Conservation (phyloP, 2,888 invertebrate genomes). For the Nemapogon koenigi region DNA sequence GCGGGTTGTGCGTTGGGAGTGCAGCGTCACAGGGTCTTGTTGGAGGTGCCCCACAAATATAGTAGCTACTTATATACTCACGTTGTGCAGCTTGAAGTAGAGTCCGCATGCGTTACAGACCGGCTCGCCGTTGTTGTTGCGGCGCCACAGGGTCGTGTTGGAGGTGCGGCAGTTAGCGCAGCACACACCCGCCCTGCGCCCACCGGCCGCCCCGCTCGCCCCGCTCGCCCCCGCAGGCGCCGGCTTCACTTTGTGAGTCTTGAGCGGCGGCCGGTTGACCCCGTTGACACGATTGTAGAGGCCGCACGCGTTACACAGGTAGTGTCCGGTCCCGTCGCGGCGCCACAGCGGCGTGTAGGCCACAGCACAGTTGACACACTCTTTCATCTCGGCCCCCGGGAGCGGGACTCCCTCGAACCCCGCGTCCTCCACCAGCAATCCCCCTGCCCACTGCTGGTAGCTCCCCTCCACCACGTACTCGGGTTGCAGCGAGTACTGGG, state of each 20-base stretch:
- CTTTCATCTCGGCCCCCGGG: conserved; percentile 74
- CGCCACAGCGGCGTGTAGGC: conserved; percentile 92
- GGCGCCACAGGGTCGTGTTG: conserved; percentile 94
- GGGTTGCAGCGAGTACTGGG: conserved; percentile 15
- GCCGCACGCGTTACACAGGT: conserved; percentile 99
- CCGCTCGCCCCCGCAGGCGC: conserved; percentile 58
- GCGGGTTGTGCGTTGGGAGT: too few relatives aligned
- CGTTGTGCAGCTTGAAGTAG: conserved; percentile 87
- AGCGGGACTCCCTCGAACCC: too few relatives aligned
- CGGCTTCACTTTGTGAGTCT: conserved; percentile 71
- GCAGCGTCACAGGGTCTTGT: too few relatives aligned
- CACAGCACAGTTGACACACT: conserved; percentile 95
- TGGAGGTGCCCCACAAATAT: too few relatives aligned
- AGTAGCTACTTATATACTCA: too few relatives aligned
- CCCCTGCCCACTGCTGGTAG: conserved; percentile 26
- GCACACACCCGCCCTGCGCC: conserved; percentile 76
- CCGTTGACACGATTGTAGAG: conserved; percentile 80
- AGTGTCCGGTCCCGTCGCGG: conserved; percentile 97
- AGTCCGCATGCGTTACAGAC: conserved; percentile 99
- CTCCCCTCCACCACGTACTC: conserved; percentile 9
- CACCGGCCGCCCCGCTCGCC: conserved; percentile 32
- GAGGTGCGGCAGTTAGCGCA: conserved; percentile 95
- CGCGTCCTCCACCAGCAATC: too few relatives aligned
- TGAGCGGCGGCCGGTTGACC: conserved; percentile 75
- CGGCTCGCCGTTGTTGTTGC: conserved; percentile 93